Evolutionary conservation across 2,113 vertebrate genomes (phyloP).

Genomic region (Chroicocephalus ridibundus): DNA sequence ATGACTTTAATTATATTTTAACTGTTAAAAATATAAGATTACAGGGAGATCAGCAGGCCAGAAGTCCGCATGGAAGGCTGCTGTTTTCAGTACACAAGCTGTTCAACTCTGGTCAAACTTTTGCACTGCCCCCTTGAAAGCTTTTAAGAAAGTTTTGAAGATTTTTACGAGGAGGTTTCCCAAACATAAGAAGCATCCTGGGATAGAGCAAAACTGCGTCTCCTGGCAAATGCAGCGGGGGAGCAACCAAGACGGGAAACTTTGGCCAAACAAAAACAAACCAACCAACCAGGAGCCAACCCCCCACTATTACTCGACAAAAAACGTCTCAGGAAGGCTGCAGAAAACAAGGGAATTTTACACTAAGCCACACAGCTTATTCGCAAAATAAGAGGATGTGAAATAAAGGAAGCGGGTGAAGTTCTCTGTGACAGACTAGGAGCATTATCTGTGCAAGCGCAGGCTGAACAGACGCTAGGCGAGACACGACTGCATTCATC

Average conservation of each 20-base stretch:
- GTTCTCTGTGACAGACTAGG: background rate
- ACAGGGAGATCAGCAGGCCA: background rate
- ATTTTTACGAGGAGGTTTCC: background rate
- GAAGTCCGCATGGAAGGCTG: background rate
- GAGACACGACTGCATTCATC: background rate
- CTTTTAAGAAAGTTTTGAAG: background rate
- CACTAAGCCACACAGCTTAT: background rate
- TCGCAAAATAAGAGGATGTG: background rate
- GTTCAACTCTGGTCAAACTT: background rate
- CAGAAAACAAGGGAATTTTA: background rate
- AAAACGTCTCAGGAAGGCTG: background rate
- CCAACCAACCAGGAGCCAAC: background rate
- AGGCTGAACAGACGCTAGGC: accelerated
- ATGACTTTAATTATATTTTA: background rate
- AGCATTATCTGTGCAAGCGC: accelerated
- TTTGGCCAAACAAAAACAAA: background rate
- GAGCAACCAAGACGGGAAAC: background rate
- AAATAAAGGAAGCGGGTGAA: background rate
- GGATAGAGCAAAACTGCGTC: background rate
- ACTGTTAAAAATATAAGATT: background rate
- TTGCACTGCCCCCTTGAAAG: background rate
- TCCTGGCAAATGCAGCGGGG: background rate
- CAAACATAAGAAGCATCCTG: background rate
- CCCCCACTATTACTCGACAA: background rate
- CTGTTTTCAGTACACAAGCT: background rate